Evolutionary conservation across 2,113 vertebrate species (phyloP).

Genomic region (Xenus cinereus): DNA sequence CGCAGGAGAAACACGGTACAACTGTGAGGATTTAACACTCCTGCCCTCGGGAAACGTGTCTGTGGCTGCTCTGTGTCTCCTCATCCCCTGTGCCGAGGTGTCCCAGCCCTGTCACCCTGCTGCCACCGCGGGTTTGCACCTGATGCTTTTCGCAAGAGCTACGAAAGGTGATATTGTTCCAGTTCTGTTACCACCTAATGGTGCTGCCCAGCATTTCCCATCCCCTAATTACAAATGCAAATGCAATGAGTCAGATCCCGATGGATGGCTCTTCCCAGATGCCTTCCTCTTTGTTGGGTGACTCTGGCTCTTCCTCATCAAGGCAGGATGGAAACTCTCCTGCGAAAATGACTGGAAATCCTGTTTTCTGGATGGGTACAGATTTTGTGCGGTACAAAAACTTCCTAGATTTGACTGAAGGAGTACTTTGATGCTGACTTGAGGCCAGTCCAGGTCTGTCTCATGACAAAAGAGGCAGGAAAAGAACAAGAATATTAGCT

Average conservation of each 20-base stretch:
- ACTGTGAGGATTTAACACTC: neutral
- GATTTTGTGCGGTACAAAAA: neutral
- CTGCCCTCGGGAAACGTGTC: neutral
- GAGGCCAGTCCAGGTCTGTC: neutral
- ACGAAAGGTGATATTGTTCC: neutral
- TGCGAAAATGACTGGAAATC: neutral
- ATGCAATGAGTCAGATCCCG: neutral
- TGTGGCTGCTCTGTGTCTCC: neutral
- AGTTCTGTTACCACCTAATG: neutral
- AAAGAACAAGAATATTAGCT: neutral
- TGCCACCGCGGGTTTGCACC: neutral
- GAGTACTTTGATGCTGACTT: neutral
- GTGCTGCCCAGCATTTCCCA: neutral
- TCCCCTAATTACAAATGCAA: neutral
- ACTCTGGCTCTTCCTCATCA: neutral
- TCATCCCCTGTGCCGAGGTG: fast-evolving
- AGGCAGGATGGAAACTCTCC: neutral
- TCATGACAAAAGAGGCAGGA: neutral
- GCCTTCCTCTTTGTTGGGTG: neutral
- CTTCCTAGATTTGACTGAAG: neutral
- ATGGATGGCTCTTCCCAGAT: neutral
- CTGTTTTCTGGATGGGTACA: neutral
- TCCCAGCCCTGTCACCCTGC: neutral
- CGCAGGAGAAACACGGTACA: neutral
- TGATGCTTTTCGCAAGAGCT: neutral